Evolutionary conservation across 2,888 invertebrate species (phyloP).

Genomic region (Drosophila leonis): DNA sequence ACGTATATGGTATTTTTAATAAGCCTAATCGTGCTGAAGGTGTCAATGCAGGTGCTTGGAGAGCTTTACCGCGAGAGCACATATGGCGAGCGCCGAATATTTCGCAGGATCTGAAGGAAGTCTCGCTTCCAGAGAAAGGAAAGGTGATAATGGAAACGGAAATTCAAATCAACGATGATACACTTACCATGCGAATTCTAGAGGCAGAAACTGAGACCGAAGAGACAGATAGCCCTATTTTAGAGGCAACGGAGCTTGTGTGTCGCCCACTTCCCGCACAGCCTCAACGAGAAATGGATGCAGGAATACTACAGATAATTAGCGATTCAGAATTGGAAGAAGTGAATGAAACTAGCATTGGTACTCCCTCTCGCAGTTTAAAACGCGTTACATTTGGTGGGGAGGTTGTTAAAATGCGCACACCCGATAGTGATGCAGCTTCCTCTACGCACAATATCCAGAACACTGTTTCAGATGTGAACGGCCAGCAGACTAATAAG

Average conservation of each 20-base stretch:
- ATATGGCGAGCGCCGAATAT: slow-evolving; percentile 62
- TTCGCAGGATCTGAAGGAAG: slow-evolving; percentile 51
- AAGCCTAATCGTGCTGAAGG: slow-evolving; percentile 15
- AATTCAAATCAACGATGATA: slow-evolving; percentile 92
- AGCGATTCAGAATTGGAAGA: slow-evolving; percentile 88
- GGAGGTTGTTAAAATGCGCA: slow-evolving; percentile 93
- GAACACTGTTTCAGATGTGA: not conserved
- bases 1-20: slow-evolving; percentile 86
- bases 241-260: slow-evolving; percentile 62
- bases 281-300: slow-evolving; percentile 51
- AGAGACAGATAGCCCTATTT: slow-evolving; percentile 80
- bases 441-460: slow-evolving; percentile 74
- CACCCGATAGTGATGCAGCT: slow-evolving; percentile 92
- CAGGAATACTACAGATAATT: slow-evolving; percentile 87
- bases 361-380: slow-evolving; percentile 86
- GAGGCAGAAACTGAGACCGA: slow-evolving; percentile 86
- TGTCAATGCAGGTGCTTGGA: slow-evolving; percentile 65
- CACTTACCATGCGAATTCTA: slow-evolving; percentile 93
- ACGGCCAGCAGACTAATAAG: not conserved
- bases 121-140: slow-evolving; percentile 84
- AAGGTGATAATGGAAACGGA: slow-evolving; percentile 93
- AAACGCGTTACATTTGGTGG: slow-evolving; percentile 94
- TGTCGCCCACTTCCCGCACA: slow-evolving; percentile 83
- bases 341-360: slow-evolving; percentile 46
- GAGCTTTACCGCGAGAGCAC: slow-evolving; percentile 77